These are phyloP conservation scores for Crocodylus rhombifer DNA, from an alignment of 2,797 vertebrate species.

Conservation along the genomic window DNA sequence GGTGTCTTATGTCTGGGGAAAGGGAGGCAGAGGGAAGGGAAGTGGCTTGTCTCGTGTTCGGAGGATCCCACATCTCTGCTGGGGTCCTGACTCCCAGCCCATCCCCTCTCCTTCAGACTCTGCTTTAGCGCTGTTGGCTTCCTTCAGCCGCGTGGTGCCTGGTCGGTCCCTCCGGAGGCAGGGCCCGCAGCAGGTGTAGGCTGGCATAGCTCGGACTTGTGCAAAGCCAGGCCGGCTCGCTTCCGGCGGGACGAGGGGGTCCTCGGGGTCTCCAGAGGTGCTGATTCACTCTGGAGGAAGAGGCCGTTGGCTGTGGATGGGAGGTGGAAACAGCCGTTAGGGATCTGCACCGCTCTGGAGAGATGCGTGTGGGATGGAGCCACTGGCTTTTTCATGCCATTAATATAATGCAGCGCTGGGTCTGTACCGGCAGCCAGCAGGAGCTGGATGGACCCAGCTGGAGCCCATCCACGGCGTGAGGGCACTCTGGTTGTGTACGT, in stretches of 20 bases:
- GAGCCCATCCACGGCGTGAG: too few species aligned
- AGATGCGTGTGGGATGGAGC: neutral
- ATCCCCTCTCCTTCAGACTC: neutral
- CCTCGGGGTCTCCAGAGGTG: neutral
- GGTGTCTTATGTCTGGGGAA: neutral
- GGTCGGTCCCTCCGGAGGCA: neutral
- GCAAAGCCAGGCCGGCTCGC: too few species aligned
- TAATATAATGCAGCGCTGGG: neutral
- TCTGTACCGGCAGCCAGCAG: neutral
- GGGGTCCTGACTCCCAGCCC: neutral
- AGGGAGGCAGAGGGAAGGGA: rapidly evolving
- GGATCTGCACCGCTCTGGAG: neutral
- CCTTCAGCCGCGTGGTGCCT: neutral
- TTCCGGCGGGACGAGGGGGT: too few species aligned
- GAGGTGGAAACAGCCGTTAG: neutral
- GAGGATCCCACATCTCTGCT: neutral
- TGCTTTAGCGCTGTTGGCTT: neutral
- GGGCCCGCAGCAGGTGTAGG: neutral
- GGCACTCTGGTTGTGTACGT: neutral
- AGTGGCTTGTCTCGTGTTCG: neutral
- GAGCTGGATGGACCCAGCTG: neutral
- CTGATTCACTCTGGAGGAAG: neutral
- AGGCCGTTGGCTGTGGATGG: neutral
- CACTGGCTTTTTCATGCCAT: neutral
- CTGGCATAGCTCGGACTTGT: neutral